Evolutionary conservation across 2,888 invertebrate species (phyloP).

Genomic region (Coenonympha glycerion): DNA sequence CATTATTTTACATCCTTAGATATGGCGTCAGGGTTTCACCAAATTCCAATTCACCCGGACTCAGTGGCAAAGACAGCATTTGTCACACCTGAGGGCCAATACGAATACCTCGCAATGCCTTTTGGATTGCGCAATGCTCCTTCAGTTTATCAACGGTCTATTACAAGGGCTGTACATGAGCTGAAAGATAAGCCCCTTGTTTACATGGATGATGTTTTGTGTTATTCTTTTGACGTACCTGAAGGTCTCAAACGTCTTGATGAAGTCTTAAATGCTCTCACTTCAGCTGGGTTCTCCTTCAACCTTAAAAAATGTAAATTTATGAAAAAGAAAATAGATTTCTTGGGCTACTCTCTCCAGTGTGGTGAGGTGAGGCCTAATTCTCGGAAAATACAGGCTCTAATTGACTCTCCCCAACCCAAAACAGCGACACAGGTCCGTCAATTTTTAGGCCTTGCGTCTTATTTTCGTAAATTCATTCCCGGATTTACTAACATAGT

Average conservation of each 20-base stretch:
- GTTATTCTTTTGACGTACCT: slow-evolving; percentile 13
- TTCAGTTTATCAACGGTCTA: slow-evolving; percentile 39
- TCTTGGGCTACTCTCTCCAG: slow-evolving; percentile 21
- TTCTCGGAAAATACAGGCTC: slow-evolving; percentile 23
- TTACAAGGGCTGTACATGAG: slow-evolving; percentile 30
- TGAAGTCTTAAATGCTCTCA: slow-evolving; percentile 11
- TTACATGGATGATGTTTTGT: slow-evolving; percentile 30
- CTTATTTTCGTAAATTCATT: slow-evolving; percentile 29
- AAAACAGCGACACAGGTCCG: slow-evolving; percentile 27
- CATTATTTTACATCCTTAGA: slow-evolving; percentile 12
- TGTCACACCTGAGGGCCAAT: too few relatives aligned
- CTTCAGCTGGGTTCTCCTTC: slow-evolving; percentile 24
- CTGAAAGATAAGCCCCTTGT: slow-evolving; percentile 16
- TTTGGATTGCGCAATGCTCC: slow-evolving; percentile 31
- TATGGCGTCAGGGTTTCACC: slow-evolving; percentile 20
- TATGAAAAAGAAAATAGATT: slow-evolving; percentile 24
- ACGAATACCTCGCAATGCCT: slow-evolving; percentile 26
- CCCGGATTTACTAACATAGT: slow-evolving; percentile 25
- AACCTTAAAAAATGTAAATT: slow-evolving; percentile 28
- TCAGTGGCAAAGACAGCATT: slow-evolving; percentile 18
- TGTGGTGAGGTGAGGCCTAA: slow-evolving; percentile 25
- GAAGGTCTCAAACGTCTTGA: slow-evolving; percentile 22
- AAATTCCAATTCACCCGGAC: slow-evolving; percentile 28
- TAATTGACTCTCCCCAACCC: slow-evolving; percentile 21
- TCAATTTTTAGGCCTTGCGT: slow-evolving; percentile 29